Evolutionary conservation across 2,888 invertebrate genomes (phyloP).

Genomic region (Eupithecia subumbrata): DNA sequence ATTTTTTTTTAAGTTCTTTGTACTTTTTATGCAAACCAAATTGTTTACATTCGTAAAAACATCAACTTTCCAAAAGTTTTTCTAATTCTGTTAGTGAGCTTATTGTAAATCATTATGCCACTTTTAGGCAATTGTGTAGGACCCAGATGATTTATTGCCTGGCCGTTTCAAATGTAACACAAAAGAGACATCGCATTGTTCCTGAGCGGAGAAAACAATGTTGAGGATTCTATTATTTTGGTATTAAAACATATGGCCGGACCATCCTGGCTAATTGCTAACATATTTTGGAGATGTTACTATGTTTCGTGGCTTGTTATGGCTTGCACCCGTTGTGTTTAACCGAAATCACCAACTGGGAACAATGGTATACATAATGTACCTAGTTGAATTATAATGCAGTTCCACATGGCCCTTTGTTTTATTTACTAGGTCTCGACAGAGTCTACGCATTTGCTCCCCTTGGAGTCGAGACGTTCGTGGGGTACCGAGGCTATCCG

Average conservation of each 20-base stretch:
- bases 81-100: constrained; percentile 4
- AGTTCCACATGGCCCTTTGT: neutral
- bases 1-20: neutral
- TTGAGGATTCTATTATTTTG: constrained; percentile 40
- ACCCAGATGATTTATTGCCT: constrained; percentile 46
- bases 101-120: constrained; percentile 38
- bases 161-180: constrained; percentile 36
- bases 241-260: constrained; percentile 40
- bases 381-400: neutral
- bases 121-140: constrained; percentile 42
- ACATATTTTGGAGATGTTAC: constrained; percentile 35
- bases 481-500: too few species aligned
- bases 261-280: constrained; percentile 43
- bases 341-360: neutral
- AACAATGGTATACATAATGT: too few species aligned
- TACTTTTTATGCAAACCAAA: neutral
- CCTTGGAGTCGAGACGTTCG: too few species aligned
- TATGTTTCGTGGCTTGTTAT: constrained; percentile 9
- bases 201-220: constrained; percentile 38
- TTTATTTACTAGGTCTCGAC: neutral
- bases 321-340: neutral
- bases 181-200: constrained; percentile 38
- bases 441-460: too few species aligned
- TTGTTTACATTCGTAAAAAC: constrained; percentile 4
- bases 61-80: constrained; percentile 3